phyloP scores from a whole-genome alignment of 2,113 vertebrate genomes.

The Casuarius casuarius region DNA sequence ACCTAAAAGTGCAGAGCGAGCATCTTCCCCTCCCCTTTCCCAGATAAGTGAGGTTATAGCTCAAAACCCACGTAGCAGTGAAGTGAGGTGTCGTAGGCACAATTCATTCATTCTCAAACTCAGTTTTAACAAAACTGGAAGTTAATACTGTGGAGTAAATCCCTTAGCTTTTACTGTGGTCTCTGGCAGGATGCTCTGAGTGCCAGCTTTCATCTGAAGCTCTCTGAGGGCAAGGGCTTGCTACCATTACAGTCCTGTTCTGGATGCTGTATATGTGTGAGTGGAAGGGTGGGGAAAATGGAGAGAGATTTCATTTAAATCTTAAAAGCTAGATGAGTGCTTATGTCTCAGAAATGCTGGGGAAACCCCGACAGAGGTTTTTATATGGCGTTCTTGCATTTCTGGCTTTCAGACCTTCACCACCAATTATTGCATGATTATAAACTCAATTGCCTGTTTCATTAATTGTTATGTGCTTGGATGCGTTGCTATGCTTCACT shows the following conservation, averaged over 20 bases:
- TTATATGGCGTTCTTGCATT: fast-evolving
- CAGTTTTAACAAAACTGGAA: not conserved
- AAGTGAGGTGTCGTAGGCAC: no score
- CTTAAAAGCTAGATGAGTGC: not conserved
- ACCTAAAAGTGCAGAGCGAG: not conserved
- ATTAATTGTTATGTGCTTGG: fast-evolving
- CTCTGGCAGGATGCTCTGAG: not conserved
- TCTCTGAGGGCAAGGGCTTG: not conserved
- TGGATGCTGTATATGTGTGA: not conserved
- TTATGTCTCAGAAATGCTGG: not conserved
- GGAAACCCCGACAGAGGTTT: not conserved
- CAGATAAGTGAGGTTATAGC: not conserved
- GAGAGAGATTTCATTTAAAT: not conserved
- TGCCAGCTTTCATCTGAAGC: not conserved
- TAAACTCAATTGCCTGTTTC: not conserved
- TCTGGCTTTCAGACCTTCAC: not conserved
- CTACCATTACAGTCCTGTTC: not conserved
- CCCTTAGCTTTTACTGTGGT: not conserved
- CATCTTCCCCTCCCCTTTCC: not conserved
- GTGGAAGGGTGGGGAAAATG: not conserved
- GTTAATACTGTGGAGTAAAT: not conserved
- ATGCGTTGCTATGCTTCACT: not conserved
- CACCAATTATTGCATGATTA: fast-evolving
- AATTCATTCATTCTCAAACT: not conserved
- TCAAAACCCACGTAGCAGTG: no score